These are phyloP conservation scores for Daktulosphaira vitifoliae DNA, from an alignment of 1,140 invertebrate genomes.

Conservation along the genomic window DNA sequence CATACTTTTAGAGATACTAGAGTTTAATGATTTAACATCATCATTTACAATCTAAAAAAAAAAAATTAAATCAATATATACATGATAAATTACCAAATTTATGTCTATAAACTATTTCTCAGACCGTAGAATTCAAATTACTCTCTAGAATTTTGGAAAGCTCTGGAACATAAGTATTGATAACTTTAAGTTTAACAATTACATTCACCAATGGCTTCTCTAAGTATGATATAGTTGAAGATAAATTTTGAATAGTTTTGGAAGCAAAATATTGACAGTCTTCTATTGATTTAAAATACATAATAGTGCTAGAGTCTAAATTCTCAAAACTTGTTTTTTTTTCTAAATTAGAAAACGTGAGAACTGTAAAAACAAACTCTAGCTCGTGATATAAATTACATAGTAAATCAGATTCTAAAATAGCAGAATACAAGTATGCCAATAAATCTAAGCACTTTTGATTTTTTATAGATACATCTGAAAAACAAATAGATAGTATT, in stretches of 20 bases:
- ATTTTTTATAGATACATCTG: not conserved
- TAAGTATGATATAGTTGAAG: not conserved
- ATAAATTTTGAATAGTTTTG: conserved; percentile 8
- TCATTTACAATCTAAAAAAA: conserved; percentile 14
- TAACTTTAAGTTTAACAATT: conserved; percentile 14
- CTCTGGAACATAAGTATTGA: conserved; percentile 11
- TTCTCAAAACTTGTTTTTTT: not conserved
- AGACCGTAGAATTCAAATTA: not conserved
- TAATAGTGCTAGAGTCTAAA: not conserved
- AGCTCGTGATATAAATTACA: conserved; percentile 28
- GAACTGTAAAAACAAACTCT: conserved; percentile 15
- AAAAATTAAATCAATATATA: not conserved
- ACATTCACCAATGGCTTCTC: conserved; percentile 24
- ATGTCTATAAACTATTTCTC: not conserved
- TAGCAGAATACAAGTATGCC: not conserved
- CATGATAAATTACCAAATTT: not conserved
- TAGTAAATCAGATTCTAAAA: conserved; percentile 17
- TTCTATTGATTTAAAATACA: conserved; percentile 4
- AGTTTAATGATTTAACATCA: not conserved
- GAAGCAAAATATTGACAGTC: conserved; percentile 31
- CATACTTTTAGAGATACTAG: conserved; percentile 6
- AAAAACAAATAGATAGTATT: not conserved
- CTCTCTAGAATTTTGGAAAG: not conserved
- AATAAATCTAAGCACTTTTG: conserved; percentile 10
- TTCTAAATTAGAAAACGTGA: not conserved